These are phyloP conservation scores for Plebejus anna DNA, from an alignment of 2,888 invertebrate species.

Conservation along the genomic window DNA sequence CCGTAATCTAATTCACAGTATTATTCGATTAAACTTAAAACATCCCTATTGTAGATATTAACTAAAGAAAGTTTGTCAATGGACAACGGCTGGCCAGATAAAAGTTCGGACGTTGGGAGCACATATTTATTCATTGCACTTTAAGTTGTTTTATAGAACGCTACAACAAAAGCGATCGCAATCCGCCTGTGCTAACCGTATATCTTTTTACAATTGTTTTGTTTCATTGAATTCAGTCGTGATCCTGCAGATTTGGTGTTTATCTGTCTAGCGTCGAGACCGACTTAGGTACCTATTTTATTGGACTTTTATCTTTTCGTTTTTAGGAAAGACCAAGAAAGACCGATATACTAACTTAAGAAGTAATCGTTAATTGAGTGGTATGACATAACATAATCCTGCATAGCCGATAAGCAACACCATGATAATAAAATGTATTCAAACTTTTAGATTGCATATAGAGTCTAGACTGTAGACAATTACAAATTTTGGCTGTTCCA, in stretches of 20 bases:
- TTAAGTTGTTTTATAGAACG: constrained; percentile 29
- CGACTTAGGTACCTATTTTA: not conserved
- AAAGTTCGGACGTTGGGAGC: constrained; percentile 12
- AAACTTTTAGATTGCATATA: too few relatives aligned
- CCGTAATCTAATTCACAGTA: not conserved
- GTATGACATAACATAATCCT: too few relatives aligned
- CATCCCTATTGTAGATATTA: not conserved
- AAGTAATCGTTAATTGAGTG: too few relatives aligned
- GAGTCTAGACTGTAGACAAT: too few relatives aligned
- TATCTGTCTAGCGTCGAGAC: not conserved
- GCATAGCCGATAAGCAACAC: too few relatives aligned
- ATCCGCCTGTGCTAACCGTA: constrained; percentile 24
- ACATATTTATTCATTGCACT: constrained; percentile 32
- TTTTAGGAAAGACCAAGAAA: not conserved
- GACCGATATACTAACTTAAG: too few relatives aligned
- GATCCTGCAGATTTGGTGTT: not conserved
- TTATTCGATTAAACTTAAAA: not conserved
- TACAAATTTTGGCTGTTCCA: too few relatives aligned
- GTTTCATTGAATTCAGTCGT: constrained; percentile 26
- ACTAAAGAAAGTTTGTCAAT: constrained; percentile 26
- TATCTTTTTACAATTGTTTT: constrained; percentile 28
- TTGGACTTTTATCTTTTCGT: not conserved
- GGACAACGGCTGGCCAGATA: constrained; percentile 24
- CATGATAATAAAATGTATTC: too few relatives aligned
- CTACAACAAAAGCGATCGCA: constrained; percentile 23